Conservation (phyloP, 2,113 vertebrate genomes). For the Microtus richardsoni region DNA sequence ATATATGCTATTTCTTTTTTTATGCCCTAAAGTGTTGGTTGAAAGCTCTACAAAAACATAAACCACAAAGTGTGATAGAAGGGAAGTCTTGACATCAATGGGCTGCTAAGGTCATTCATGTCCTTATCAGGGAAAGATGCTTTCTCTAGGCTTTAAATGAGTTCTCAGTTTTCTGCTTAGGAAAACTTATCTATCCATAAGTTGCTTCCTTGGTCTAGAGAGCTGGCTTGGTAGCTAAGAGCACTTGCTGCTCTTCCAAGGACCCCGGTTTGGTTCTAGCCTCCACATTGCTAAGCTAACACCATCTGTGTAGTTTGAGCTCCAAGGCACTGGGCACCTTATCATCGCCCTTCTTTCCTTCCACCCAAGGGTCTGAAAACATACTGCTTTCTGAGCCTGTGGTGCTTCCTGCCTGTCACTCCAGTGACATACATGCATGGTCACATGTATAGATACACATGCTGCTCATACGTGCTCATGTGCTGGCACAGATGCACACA, state of each 20-base stretch:
- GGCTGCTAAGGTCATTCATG: background rate
- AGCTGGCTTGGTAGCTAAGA: background rate
- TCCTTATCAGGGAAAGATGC: background rate
- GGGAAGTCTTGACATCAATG: background rate
- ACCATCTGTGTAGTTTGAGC: background rate
- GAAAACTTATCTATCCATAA: background rate
- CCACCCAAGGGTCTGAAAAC: background rate
- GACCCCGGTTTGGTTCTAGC: background rate
- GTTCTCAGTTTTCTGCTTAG: background rate
- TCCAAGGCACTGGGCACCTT: background rate
- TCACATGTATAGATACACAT: rapidly evolving
- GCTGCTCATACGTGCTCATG: background rate
- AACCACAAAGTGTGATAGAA: background rate
- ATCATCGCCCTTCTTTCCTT: background rate
- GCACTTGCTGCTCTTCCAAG: background rate
- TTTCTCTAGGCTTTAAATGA: background rate
- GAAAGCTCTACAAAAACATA: background rate
- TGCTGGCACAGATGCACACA: background rate
- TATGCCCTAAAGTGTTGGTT: background rate
- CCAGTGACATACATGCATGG: background rate
- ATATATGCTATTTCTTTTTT: background rate
- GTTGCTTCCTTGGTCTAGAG: background rate
- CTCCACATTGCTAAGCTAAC: background rate
- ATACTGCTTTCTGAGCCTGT: background rate
- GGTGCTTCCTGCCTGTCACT: background rate